These are phyloP conservation scores for Neotoma lepida DNA, from an alignment of 2,113 vertebrate species.

Conservation along the genomic window DNA sequence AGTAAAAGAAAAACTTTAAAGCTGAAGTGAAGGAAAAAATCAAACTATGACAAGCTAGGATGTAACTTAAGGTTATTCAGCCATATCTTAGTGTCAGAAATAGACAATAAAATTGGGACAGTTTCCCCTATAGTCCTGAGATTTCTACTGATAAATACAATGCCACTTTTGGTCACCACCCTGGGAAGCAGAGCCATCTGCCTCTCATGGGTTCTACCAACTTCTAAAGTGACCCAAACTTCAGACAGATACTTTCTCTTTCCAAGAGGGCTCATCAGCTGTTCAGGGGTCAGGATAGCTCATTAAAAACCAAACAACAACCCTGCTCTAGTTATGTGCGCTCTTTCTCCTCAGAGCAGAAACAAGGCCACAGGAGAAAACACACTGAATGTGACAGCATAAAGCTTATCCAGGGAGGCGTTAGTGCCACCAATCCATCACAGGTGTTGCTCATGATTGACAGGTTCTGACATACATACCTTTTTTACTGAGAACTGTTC, in stretches of 20 bases:
- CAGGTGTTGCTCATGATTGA: background rate
- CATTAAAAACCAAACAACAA: background rate
- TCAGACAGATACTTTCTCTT: background rate
- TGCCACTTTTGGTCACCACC: accelerated
- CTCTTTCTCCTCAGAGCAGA: background rate
- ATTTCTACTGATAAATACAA: background rate
- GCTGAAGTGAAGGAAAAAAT: constrained; percentile 4
- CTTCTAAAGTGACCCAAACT: background rate
- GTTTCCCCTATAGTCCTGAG: background rate
- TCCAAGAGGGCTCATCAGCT: background rate
- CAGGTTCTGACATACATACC: constrained; percentile 87
- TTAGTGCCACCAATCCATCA: accelerated
- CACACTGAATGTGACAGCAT: too few species aligned
- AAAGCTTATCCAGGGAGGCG: background rate
- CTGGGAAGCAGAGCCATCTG: background rate
- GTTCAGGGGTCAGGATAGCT: background rate
- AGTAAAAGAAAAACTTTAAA: constrained; percentile 26
- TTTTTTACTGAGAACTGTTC: constrained; percentile 98
- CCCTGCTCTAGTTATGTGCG: background rate
- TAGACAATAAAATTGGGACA: background rate
- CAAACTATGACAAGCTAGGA: background rate
- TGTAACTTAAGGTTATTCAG: background rate
- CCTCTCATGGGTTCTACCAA: background rate
- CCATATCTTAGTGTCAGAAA: background rate
- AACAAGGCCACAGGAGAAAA: too few species aligned